Conservation (phyloP, 1,140 invertebrate genomes). For the Achatina immaculata region DNA sequence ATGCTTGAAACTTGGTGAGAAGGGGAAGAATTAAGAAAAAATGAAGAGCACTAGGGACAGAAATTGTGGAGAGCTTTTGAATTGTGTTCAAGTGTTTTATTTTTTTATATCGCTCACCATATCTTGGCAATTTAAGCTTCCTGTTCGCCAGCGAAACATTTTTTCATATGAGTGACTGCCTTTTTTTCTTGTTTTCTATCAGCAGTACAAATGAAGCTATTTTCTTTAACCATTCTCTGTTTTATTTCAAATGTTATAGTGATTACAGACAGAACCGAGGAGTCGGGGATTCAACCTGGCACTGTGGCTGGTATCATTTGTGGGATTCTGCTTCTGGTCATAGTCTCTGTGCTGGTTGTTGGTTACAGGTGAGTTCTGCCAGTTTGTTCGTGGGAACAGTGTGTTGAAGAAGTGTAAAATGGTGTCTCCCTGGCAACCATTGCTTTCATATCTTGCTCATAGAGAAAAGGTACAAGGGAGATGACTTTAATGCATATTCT, state of each 20-base stretch:
- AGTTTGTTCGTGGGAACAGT: background rate
- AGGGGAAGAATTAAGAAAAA: no score
- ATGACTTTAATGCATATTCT: background rate
- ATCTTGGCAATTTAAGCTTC: background rate
- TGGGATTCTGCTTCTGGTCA: conserved; percentile 46
- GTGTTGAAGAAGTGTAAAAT: background rate
- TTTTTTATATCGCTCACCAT: background rate
- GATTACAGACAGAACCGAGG: no score
- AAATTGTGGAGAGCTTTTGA: no score
- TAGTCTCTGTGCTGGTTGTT: conserved; percentile 48
- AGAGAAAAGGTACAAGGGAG: no score
- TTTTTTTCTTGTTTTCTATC: background rate
- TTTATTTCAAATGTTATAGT: background rate
- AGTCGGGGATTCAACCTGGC: conserved; percentile 47
- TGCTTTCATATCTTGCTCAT: background rate
- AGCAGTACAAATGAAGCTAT: background rate
- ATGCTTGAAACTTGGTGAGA: no score
- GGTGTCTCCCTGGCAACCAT: background rate
- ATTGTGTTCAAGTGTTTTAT: no score
- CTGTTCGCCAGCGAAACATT: background rate
- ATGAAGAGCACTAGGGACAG: no score
- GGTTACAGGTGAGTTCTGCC: conserved; percentile 52
- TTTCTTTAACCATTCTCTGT: background rate
- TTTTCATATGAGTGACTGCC: background rate
- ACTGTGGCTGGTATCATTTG: conserved; percentile 51